Percentiles rank a stretch among this genome's conserved stretches.
These are phyloP conservation scores for Acanthornis magna DNA, from an alignment of 2,797 vertebrate genomes.

Conservation along the genomic window DNA sequence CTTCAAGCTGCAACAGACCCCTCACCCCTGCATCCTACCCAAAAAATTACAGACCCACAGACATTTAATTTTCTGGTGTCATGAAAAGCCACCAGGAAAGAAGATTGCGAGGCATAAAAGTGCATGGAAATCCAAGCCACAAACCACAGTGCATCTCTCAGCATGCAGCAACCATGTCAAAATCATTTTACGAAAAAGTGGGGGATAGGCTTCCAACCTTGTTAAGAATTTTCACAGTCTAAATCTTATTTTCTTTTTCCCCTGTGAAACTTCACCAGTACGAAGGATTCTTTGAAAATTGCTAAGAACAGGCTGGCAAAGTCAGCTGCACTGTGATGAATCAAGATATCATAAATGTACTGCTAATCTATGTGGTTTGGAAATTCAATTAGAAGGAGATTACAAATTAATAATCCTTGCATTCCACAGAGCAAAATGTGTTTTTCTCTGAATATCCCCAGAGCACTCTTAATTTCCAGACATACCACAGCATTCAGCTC, in stretches of 20 bases:
- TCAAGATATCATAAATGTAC: neutral
- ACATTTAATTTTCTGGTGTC: neutral
- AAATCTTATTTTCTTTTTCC: neutral
- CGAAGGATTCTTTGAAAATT: neutral
- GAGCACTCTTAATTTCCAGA: neutral
- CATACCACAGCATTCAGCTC: neutral
- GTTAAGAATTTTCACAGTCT: neutral
- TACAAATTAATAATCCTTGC: neutral
- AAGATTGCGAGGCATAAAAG: neutral
- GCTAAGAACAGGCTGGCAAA: neutral
- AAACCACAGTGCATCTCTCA: neutral
- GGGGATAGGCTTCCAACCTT: neutral
- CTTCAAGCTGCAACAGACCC: neutral
- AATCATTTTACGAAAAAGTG: neutral
- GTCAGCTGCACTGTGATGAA: neutral
- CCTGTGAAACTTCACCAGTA: neutral
- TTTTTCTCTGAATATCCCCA: neutral
- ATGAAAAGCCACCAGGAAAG: neutral
- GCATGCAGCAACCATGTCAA: neutral
- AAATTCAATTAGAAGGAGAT: neutral
- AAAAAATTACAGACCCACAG: neutral
- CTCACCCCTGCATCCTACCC: neutral
- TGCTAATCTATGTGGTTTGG: neutral
- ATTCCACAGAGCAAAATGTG: neutral
- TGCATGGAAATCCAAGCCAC: neutral